These are phyloP conservation scores for Alentia gelatinosa DNA, from an alignment of 2,888 invertebrate species.

Conservation along the genomic window DNA sequence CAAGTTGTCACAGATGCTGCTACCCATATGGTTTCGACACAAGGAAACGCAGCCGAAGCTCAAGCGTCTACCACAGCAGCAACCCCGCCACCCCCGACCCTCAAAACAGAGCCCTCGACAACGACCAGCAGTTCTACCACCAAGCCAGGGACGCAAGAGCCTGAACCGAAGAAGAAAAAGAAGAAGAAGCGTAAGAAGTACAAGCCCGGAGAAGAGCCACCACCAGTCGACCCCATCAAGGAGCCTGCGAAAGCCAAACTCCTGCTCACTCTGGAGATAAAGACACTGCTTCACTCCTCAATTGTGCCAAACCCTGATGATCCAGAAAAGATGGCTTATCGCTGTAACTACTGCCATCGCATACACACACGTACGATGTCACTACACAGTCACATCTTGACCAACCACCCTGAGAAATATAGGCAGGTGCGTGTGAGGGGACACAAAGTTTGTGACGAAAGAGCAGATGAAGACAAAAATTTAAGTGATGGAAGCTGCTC, in stretches of 20 bases:
- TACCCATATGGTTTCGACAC: not conserved
- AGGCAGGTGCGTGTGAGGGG: slow-evolving; percentile 43
- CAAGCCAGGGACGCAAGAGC: not conserved
- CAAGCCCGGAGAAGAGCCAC: slow-evolving; percentile 47
- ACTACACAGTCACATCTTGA: slow-evolving; percentile 46
- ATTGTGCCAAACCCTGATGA: slow-evolving; percentile 18
- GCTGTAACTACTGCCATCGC: slow-evolving; percentile 48
- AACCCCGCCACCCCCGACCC: not conserved
- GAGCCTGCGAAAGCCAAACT: slow-evolving; percentile 50
- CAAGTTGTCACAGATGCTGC: not conserved
- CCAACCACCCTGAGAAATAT: slow-evolving; percentile 50
- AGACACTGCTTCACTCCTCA: slow-evolving; percentile 42
- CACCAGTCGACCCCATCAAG: slow-evolving; percentile 38
- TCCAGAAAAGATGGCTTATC: not conserved
- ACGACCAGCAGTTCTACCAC: not conserved
- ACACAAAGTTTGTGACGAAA: slow-evolving; percentile 28
- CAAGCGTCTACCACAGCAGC: not conserved
- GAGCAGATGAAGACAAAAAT: slow-evolving; percentile 45
- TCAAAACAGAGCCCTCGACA: not conserved
- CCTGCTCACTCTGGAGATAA: slow-evolving; percentile 50
- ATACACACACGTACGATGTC: slow-evolving; percentile 33
- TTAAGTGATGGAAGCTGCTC: slow-evolving; percentile 45
- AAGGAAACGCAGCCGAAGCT: not conserved
- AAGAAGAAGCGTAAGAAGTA: slow-evolving; percentile 20
- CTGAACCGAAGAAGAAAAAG: not conserved